phyloP scores from a whole-genome alignment of 2,797 vertebrate genomes.

The Phrynocephalus forsythii region DNA sequence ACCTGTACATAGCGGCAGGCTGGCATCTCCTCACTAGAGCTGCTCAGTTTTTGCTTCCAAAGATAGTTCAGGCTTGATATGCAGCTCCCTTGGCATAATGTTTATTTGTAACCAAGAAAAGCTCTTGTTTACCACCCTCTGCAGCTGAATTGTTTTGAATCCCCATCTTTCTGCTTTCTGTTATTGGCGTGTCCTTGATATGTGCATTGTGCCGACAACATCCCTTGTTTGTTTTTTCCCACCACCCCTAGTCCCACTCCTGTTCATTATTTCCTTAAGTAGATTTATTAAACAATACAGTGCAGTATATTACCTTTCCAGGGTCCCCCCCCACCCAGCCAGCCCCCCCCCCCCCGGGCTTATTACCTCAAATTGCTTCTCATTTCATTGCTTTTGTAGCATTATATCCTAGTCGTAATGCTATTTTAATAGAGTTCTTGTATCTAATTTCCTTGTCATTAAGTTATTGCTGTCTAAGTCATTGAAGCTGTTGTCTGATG shows the following conservation, averaged over 20 bases:
- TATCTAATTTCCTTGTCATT: constrained; percentile 45
- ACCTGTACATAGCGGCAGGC: no score
- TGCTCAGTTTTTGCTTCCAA: no score
- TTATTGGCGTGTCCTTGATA: background rate
- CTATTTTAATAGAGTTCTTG: constrained; percentile 39
- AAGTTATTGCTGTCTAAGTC: constrained; percentile 24
- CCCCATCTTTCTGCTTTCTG: background rate
- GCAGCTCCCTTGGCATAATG: constrained; percentile 23
- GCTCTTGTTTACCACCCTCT: background rate
- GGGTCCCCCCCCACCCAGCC: background rate
- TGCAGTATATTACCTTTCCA: background rate
- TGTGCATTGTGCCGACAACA: background rate
- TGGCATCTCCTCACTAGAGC: no score
- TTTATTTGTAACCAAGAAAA: constrained; percentile 27
- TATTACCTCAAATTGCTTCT: background rate
- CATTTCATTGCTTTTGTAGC: constrained; percentile 10
- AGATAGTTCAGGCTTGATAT: background rate
- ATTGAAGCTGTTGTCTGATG: background rate
- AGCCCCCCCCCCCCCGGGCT: background rate
- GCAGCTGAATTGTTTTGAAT: constrained; percentile 15
- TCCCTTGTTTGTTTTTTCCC: rapidly evolving
- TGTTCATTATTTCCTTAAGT: constrained; percentile 41
- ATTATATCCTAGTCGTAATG: constrained; percentile 29
- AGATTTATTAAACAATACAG: background rate
- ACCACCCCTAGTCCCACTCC: constrained; percentile 3